Conservation (phyloP, 2,113 vertebrate genomes). For the Lycocorax pyrrhopterus region DNA sequence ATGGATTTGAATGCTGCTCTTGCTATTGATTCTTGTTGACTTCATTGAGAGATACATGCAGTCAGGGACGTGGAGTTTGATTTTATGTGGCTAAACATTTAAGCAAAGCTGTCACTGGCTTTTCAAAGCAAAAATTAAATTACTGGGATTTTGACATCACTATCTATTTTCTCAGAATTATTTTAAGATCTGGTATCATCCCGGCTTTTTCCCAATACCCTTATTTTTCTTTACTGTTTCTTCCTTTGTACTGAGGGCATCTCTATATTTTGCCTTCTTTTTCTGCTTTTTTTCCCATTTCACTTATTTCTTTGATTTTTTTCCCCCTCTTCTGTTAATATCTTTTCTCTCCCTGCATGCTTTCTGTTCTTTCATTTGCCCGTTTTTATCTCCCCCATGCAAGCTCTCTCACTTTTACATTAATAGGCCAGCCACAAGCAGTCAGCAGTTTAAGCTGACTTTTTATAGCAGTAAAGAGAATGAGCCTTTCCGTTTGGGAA, state of each 20-base stretch:
- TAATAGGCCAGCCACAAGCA: background rate
- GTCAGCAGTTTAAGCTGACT: background rate
- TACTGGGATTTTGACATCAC: background rate
- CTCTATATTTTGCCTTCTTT: background rate
- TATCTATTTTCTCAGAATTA: background rate
- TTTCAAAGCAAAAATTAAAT: conserved; percentile 31
- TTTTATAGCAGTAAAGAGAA: background rate
- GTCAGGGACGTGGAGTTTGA: background rate
- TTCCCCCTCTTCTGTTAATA: background rate
- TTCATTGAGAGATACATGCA: background rate
- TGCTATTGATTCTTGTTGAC: background rate
- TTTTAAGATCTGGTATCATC: background rate
- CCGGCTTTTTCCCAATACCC: background rate
- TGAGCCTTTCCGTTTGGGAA: background rate
- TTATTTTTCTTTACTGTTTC: background rate
- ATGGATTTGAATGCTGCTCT: background rate
- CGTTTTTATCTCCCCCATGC: background rate
- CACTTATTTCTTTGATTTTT: background rate
- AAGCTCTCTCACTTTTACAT: background rate
- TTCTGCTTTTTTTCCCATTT: background rate
- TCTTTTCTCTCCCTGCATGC: background rate
- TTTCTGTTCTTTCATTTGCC: background rate
- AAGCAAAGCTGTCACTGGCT: background rate
- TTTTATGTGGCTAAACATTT: background rate
- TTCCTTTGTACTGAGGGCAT: background rate